These are phyloP conservation scores for Chlamydotis undulata DNA, from an alignment of 2,113 vertebrate genomes.

Conservation along the genomic window DNA sequence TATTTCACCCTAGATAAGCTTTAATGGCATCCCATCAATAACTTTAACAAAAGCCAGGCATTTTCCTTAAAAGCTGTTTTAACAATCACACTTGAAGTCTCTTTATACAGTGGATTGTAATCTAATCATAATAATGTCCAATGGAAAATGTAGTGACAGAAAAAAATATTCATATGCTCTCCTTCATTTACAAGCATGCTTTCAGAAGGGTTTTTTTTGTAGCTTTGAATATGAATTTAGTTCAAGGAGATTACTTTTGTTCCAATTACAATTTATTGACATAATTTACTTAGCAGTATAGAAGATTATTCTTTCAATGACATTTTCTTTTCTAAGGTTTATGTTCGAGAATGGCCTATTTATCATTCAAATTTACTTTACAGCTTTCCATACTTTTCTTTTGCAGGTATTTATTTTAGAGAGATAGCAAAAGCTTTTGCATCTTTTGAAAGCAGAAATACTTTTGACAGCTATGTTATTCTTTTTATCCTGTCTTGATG, in stretches of 20 bases:
- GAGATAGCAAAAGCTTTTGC: slow-evolving; percentile 29
- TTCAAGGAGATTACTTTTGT: slow-evolving; percentile 51
- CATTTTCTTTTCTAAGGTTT: slow-evolving; percentile 63
- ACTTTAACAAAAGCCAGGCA: background rate
- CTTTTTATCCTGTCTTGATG: background rate
- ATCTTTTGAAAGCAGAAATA: slow-evolving; percentile 34
- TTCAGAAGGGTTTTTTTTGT: slow-evolving; percentile 53
- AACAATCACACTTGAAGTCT: slow-evolving; percentile 19
- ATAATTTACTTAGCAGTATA: slow-evolving; percentile 54
- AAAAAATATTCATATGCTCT: slow-evolving; percentile 41
- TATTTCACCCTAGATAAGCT: background rate
- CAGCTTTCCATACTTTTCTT: slow-evolving; percentile 50
- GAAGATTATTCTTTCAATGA: slow-evolving; percentile 64
- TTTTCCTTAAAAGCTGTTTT: slow-evolving; percentile 8
- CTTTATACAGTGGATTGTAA: background rate
- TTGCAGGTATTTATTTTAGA: slow-evolving; percentile 56
- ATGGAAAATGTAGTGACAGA: slow-evolving; percentile 30
- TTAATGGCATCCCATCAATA: background rate
- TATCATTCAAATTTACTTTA: slow-evolving; percentile 56
- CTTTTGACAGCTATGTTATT: slow-evolving; percentile 24
- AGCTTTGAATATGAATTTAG: slow-evolving; percentile 49
- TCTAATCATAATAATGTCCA: slow-evolving; percentile 29
- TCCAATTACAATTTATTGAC: slow-evolving; percentile 50
- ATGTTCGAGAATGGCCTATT: slow-evolving; percentile 29
- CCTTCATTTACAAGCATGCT: slow-evolving; percentile 57